Base-by-base conservation (phyloP, 2,113 vertebrate genomes). In the Archocentrus centrarchus region DNA sequence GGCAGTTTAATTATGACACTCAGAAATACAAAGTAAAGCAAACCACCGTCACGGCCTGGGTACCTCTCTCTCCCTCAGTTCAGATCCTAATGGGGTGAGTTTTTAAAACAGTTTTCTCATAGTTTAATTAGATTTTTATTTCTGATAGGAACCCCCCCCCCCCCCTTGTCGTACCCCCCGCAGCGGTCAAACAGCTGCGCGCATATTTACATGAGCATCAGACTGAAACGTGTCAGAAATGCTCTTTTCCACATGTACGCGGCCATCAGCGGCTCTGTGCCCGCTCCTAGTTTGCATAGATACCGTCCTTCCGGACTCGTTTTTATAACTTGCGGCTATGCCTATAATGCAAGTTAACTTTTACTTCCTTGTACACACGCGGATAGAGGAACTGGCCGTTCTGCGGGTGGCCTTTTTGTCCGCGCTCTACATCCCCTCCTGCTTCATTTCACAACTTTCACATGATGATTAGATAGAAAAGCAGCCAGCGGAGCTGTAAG, bases 341-440 rank as follows among this genome's bases (percentile, higher is more conserved):
- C 83, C 66, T 93, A 63, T 88, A 93, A 91, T 90, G 88, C 93
- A 90, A 92, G 91, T 94, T 39, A 90, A 94, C 94, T 95, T 92
- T 94, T 92, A 96, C 96, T 96, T 96, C 96, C 96, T 96, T 87
- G 87, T 96, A 78, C 86, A 89, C 78, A 82, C 15, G 66, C 83
- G 35, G 94, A 96, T 95, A 95, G 96, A 96, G 96, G 96, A 96
- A 96, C 95, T 96, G 93, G 87, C 92, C 92, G 90, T 84, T 83
- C 59, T 75, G 92, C 39, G 76, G 79, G 86, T 88, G 90, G 82
- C 27, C 84, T 47, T 61, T 73, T 61, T 88, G 75, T 78, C 83
- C 80, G 81, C 80, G 81, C 82, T 85, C 62, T 11, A 66, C 82
- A 84, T 87, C 79, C 82, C 82, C 80, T 80, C 44, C 64, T 2